Evolutionary conservation across 2,113 vertebrate species (phyloP).

Genomic region (Elgaria multicarinata): DNA sequence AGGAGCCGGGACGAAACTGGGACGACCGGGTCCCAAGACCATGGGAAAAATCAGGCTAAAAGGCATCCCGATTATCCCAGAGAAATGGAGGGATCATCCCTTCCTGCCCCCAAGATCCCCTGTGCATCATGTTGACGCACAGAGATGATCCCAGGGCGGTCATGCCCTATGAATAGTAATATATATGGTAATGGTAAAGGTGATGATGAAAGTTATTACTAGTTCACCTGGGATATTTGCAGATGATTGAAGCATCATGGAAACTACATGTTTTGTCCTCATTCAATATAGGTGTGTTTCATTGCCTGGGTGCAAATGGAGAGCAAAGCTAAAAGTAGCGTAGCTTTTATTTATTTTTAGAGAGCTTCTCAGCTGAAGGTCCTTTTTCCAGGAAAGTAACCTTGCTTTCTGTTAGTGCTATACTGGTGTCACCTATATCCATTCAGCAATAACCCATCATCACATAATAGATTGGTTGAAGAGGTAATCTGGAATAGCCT

Average conservation of each 20-base stretch:
- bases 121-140: too few relatives aligned
- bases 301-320: conserved; percentile 29
- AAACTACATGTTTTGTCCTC: conserved; percentile 13
- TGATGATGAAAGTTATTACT: background rate
- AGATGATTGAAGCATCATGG: conserved; percentile 5
- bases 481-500: background rate
- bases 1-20: too few relatives aligned
- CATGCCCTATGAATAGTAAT: conserved; percentile 64
- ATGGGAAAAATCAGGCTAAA: too few relatives aligned
- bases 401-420: background rate
- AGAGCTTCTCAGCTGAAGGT: background rate
- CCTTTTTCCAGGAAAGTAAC: conserved; percentile 9
- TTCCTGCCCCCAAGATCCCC: too few relatives aligned
- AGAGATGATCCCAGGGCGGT: too few relatives aligned
- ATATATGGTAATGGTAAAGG: conserved; percentile 50
- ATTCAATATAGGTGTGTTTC: conserved; percentile 30
- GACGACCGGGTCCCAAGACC: too few relatives aligned
- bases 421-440: background rate
- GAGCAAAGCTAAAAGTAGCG: conserved; percentile 8
- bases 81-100: too few relatives aligned
- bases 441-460: background rate
- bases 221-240: conserved; percentile 47
- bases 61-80: too few relatives aligned
- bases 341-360: conserved; percentile 18
- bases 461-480: background rate